Base-by-base conservation (phyloP, 1,140 invertebrate genomes). In the Cyclargus thomasi region DNA sequence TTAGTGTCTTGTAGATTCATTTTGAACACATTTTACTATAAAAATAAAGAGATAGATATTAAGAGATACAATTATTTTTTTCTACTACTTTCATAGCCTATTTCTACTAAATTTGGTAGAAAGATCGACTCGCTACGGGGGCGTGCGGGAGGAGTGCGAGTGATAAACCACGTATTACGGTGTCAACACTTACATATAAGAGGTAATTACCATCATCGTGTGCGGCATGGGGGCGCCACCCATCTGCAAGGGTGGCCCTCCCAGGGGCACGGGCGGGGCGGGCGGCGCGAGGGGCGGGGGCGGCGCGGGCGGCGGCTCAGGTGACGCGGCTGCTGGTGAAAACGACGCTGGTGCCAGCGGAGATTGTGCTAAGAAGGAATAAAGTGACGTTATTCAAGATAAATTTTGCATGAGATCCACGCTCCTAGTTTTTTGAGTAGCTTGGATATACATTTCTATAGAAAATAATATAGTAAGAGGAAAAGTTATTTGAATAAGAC, bases 101-200 rank as follows among this genome's bases (percentile, higher is more conserved):
- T 39, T 55, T 17, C 17, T 22, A 65, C 47, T 17, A 65, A 55
- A 22, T 55, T 65, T 21, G 35, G 29, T 36, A 53, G 36, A 65
- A 53, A 53, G 23, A 65, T 21, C 17, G 47, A 65, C 64, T 65
- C 64, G 64, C 64, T 65, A 65, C 4, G 55, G 65, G 53, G 53
- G 65, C 70, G 84, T 87, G 84, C 83, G 75, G 83, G 80, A 77
- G 17, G 71, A 59, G 85, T 87, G 86, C 83, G 77, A 74, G 69
- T 71, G 69, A 74, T 74, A 71, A 71, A 74, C 72, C 72, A 85
- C 85, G 82, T 86, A 88, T 85, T 74, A 74, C 74, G 85, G 87
- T 88, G 90, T 85, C 83, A 90, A 91, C 92, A 93, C 92, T 93
- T 93, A 93, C 92, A 93, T 92, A 93, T 92, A 93, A 92, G 92